These are phyloP conservation scores for Philereme transversata DNA, from an alignment of 2,888 invertebrate species.

Conservation along the genomic window DNA sequence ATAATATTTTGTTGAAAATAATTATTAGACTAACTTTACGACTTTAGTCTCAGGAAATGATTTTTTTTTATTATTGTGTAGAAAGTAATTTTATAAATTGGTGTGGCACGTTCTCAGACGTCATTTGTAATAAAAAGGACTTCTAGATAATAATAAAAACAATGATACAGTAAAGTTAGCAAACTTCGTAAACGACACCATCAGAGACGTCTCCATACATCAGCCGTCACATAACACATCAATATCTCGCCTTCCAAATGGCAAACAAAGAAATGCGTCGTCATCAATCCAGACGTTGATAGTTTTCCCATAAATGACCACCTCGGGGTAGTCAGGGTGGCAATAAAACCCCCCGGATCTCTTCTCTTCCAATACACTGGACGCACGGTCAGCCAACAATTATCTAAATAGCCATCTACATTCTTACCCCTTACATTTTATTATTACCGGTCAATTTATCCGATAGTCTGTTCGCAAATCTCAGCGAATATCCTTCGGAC, in stretches of 20 bases:
- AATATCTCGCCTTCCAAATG: constrained; percentile 53
- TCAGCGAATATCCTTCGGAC: constrained; percentile 64
- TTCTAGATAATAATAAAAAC: no score
- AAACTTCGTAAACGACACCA: constrained; percentile 17
- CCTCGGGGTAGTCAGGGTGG: constrained; percentile 58
- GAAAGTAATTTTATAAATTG: no score
- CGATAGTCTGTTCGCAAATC: constrained; percentile 74
- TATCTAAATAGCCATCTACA: constrained; percentile 85
- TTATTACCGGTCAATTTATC: constrained; percentile 84
- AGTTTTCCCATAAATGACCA: constrained; percentile 81
- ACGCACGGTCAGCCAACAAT: constrained; percentile 78
- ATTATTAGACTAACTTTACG: no score
- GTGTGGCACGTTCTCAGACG: no score
- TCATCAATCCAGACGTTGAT: constrained; percentile 76
- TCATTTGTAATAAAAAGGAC: no score
- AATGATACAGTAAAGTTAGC: constrained; percentile 1
- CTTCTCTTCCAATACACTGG: constrained; percentile 78
- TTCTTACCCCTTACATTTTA: constrained; percentile 84
- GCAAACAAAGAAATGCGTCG: constrained; percentile 65
- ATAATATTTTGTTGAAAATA: no score
- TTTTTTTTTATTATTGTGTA: no score
- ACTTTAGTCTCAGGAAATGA: no score
- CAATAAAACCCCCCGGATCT: constrained; percentile 69
- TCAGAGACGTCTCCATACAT: constrained; percentile 38
- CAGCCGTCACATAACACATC: constrained; percentile 48